Evolutionary conservation across 2,888 invertebrate genomes (phyloP), one percentile per base, ranked within the genome.

Genomic region (Thera obeliscata): DNA sequence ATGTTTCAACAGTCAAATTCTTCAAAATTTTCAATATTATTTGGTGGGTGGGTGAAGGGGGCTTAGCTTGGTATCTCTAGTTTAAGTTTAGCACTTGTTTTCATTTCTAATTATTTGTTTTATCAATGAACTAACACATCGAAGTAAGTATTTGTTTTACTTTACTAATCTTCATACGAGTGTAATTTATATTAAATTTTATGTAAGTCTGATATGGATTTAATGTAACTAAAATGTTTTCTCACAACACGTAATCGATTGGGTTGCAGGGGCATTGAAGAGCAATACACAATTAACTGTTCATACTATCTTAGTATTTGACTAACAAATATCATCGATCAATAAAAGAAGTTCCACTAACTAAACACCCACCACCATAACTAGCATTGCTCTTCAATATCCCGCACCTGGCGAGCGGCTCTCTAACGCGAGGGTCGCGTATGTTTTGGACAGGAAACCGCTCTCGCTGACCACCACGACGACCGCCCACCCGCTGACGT

Each of bases 11-110:
- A 66, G 61, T 64, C n/a, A 64, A 58, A 56, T 64, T 64, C 77
- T 85, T 86, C 83, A 79, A 90, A 89, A 90, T 89, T 90, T 67
- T 80, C 70, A 73, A 82, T 77, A 81, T 78, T 78, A 87, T 93
- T 94, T 94, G 94, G 94, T 94, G 94, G 94, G 89, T 94, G 94
- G 94, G 94, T 93, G 93, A 91, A 92, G 90, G 93, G 92, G 94
- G 94, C 94, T 94, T 94, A 93, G 94, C 94, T 94, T 94, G 94
- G 94, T 94, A 94, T 94, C 94, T 94, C 94, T 79, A 70, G 63
- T 64, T 55, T 70, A 70, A 67, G 70, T 56, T 61, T 11, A 64
- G 57, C 48, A 67, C 22, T 35, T 63, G 11, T 46, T 64, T 46
- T 64, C 54, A 9, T 49, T 50, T 58, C 8, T 11, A 50, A 50